Evolutionary conservation across 92 coral and sea anemone species (phyloP).

Genomic region (Paramuricea clavata): DNA sequence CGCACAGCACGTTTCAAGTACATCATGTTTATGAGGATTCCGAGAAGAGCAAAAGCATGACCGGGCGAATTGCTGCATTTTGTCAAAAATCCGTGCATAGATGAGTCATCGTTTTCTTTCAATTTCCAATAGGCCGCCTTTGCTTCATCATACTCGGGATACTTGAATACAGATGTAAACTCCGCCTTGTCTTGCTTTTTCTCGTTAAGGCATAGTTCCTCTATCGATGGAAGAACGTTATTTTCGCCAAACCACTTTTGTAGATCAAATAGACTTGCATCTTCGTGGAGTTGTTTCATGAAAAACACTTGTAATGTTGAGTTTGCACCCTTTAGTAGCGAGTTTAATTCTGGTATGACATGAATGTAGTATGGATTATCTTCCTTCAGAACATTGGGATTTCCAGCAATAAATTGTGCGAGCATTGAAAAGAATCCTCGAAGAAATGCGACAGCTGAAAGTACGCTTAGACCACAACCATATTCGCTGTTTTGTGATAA

Average conservation of each 20-base stretch:
- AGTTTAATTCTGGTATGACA: slow-evolving; percentile 72
- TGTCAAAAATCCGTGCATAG: slow-evolving; percentile 38
- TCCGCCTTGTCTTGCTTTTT: slow-evolving; percentile 16
- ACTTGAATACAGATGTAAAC: slow-evolving; percentile 21
- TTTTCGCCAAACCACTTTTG: slow-evolving; percentile 62
- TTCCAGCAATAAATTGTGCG: slow-evolving; percentile 63
- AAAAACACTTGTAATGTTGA: slow-evolving; percentile 62
- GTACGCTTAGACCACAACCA: slow-evolving; percentile 52
- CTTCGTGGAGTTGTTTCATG: slow-evolving; percentile 78
- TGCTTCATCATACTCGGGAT: slow-evolving; percentile 41
- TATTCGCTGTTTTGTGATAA: slow-evolving; percentile 55
- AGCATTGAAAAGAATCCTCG: slow-evolving; percentile 76
- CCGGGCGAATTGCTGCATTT: slow-evolving; percentile 33
- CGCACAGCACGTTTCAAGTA: slow-evolving; percentile 78
- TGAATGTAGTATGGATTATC: slow-evolving; percentile 54
- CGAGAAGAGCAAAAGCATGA: slow-evolving; percentile 59
- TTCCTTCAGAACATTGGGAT: slow-evolving; percentile 31
- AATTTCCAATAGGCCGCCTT: slow-evolving; percentile 45
- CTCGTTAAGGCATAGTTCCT: slow-evolving; percentile 59
- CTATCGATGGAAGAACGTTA: slow-evolving; percentile 60
- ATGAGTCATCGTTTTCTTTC: not conserved
- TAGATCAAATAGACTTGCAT: slow-evolving; percentile 70
- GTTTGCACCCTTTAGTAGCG: slow-evolving; percentile 46
- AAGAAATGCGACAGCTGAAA: slow-evolving; percentile 85
- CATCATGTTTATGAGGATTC: slow-evolving; percentile 70